A percentile compares a stretch with the other conserved stretches of the same genome.
Evolutionary conservation across 2,113 vertebrate genomes (phyloP).

Genomic region (Psilopogon haemacephalus): DNA sequence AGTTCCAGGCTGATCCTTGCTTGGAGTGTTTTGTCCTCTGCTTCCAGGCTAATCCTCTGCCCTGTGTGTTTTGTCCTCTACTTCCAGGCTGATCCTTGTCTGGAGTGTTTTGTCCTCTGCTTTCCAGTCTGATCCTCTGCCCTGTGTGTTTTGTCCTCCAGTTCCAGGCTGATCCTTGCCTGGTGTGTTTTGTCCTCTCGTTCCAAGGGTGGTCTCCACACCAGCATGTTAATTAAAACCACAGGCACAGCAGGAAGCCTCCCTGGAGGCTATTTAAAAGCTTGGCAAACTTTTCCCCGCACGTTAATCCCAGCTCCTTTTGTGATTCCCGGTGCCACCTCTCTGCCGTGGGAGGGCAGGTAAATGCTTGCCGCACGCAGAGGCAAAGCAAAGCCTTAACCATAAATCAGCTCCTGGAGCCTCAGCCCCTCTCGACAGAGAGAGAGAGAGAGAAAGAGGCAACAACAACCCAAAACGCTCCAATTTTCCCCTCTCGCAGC

Average conservation of each 20-base stretch:
- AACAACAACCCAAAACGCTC: not conserved
- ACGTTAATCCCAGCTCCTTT: conserved; percentile 19
- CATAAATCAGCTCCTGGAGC: not conserved
- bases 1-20: no score
- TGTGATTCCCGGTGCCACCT: not conserved
- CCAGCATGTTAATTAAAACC: conserved; percentile 54
- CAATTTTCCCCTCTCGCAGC: not conserved
- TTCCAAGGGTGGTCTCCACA: conserved; percentile 8
- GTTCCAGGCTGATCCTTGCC: no score
- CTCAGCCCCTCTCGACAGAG: not conserved
- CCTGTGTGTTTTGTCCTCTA: not conserved
- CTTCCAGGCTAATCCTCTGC: no score
- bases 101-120: not conserved
- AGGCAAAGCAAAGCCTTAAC: not conserved
- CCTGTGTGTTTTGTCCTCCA: no score
- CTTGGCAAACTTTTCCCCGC: conserved; percentile 19
- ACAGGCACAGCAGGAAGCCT: not conserved
- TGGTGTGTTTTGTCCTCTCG: not conserved
- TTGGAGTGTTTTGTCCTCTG: no score
- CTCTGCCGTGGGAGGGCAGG: not conserved
- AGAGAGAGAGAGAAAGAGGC: not conserved
- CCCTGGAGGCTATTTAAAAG: conserved; percentile 31
- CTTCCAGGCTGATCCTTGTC: not conserved
- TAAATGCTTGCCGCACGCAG: not conserved
- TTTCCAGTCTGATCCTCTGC: no score